Evolutionary conservation across 1,140 invertebrate species (phyloP).

Genomic region (Heliconius hewitsoni): DNA sequence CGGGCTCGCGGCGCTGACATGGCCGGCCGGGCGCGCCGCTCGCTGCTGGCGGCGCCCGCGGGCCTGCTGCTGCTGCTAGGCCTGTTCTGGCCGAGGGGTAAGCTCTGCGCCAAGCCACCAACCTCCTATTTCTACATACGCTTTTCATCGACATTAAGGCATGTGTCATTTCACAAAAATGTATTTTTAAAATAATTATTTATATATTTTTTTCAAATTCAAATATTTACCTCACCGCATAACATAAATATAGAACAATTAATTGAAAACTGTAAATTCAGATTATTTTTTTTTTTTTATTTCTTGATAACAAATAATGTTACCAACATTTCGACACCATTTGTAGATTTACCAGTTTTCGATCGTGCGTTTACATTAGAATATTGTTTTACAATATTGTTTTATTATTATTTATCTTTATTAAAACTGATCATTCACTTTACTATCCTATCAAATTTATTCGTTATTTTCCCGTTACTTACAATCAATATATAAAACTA

Average conservation of each 20-base stretch:
- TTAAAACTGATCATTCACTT: neutral
- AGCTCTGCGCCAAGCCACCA: constrained; percentile 31
- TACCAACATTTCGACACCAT: neutral
- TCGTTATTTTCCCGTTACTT: neutral
- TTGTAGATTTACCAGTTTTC: neutral
- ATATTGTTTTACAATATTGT: too few relatives aligned
- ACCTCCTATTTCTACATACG: constrained; percentile 16
- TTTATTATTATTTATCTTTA: neutral
- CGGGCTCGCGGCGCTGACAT: too few relatives aligned
- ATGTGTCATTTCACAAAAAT: neutral
- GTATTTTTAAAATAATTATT: neutral
- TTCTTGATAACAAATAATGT: neutral
- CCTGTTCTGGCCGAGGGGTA: constrained; percentile 74
- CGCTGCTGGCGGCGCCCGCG: constrained; percentile 74
- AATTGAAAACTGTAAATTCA: neutral
- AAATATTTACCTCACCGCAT: too few relatives aligned
- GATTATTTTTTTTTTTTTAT: neutral
- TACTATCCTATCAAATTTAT: neutral
- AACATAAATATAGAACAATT: too few relatives aligned
- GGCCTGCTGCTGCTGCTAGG: constrained; percentile 74
- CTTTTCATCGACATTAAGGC: neutral
- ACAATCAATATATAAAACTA: neutral
- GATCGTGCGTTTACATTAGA: too few relatives aligned
- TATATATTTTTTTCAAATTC: neutral
- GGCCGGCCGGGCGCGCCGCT: constrained; percentile 73